phyloP scores from a whole-genome alignment of 2,797 vertebrate species.

The Tolypeutes matacus region DNA sequence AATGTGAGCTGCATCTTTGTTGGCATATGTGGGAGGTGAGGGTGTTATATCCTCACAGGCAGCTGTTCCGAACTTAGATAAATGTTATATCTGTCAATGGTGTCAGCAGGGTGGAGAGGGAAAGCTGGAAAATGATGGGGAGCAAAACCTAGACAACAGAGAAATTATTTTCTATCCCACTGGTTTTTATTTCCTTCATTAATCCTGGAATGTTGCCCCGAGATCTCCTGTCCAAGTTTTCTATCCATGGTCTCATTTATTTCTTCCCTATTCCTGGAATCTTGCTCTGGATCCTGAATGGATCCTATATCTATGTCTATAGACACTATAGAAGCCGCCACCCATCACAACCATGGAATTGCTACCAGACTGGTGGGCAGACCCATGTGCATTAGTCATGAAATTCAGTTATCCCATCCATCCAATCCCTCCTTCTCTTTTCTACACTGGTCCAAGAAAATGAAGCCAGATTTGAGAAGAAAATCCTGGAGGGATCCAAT shows the following conservation, averaged over 20 bases:
- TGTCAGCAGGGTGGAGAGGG: constrained; percentile 46
- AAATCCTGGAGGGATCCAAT: neutral
- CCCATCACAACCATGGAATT: neutral
- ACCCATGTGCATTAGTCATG: neutral
- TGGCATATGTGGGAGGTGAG: constrained; percentile 67
- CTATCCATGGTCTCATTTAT: neutral
- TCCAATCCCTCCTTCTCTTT: neutral
- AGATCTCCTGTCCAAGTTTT: neutral
- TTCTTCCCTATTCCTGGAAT: neutral
- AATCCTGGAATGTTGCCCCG: neutral
- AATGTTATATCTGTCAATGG: constrained; percentile 58
- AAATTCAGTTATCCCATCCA: neutral
- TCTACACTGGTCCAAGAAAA: neutral
- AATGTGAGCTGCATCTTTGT: constrained; percentile 50
- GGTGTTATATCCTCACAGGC: constrained; percentile 70
- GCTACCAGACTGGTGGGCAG: neutral
- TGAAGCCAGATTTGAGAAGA: neutral
- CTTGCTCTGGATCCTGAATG: neutral
- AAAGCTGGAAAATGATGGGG: constrained; percentile 56
- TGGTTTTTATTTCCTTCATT: neutral
- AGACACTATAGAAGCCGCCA: neutral
- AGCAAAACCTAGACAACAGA: constrained; percentile 1
- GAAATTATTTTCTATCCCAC: neutral
- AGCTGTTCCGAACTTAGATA: constrained; percentile 66
- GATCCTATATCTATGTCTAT: neutral